These are phyloP conservation scores for Caradrina kadenii DNA, from an alignment of 2,888 invertebrate species.

Conservation along the genomic window DNA sequence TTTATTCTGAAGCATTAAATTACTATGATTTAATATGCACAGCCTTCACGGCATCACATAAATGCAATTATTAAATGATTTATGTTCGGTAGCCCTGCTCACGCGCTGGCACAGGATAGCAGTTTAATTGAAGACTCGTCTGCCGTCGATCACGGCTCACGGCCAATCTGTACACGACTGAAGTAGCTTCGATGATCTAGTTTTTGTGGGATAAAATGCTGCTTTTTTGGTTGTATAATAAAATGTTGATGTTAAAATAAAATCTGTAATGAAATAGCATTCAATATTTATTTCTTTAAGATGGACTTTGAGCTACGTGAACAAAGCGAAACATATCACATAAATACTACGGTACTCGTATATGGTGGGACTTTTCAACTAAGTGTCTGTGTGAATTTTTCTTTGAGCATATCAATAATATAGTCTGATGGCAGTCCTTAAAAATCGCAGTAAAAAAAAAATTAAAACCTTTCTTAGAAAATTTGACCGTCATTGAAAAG, in stretches of 20 bases:
- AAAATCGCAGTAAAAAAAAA: too few relatives aligned
- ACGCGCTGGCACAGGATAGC: constrained; percentile 63
- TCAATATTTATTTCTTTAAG: too few relatives aligned
- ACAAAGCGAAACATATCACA: too few relatives aligned
- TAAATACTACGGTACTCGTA: too few relatives aligned
- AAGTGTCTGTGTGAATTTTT: too few relatives aligned
- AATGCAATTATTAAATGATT: constrained; percentile 63
- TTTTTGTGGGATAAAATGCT: constrained; percentile 69
- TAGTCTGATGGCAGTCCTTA: too few relatives aligned
- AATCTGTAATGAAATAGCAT: too few relatives aligned
- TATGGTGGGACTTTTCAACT: too few relatives aligned
- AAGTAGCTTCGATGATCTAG: constrained; percentile 65
- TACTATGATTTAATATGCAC: constrained; percentile 51
- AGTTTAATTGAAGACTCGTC: constrained; percentile 75
- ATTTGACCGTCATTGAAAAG: too few relatives aligned
- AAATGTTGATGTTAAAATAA: neutral
- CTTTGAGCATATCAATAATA: too few relatives aligned
- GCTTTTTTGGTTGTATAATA: constrained; percentile 35
- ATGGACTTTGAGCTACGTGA: too few relatives aligned
- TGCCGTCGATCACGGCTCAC: constrained; percentile 76
- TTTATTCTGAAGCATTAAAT: constrained; percentile 30
- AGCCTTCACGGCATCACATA: constrained; percentile 54
- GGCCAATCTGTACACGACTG: constrained; percentile 78
- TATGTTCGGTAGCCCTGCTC: constrained; percentile 61
- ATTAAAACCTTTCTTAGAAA: too few relatives aligned